These are phyloP conservation scores for Campylomormyrus numenius DNA, from an alignment of 2,113 vertebrate genomes.

Conservation along the genomic window DNA sequence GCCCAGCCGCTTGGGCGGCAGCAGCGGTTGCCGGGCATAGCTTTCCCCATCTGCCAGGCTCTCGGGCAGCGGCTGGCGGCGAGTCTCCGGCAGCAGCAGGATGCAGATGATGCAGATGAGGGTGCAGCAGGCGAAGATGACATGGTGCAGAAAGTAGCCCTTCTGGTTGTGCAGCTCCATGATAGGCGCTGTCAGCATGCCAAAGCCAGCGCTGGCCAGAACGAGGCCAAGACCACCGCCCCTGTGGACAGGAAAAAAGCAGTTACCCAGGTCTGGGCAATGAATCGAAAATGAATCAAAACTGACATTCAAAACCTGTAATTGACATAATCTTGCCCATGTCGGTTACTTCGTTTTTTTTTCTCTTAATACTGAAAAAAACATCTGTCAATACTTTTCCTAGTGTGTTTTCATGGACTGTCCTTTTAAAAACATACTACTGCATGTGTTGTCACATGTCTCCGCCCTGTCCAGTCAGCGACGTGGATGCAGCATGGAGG, in stretches of 20 bases:
- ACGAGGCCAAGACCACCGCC: constrained; percentile 87
- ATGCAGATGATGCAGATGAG: constrained; percentile 98
- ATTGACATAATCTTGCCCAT: too few species aligned
- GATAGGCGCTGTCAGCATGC: constrained; percentile 89
- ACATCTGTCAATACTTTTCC: too few species aligned
- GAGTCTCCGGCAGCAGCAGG: constrained; percentile 86
- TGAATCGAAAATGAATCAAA: too few species aligned
- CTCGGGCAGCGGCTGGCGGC: constrained; percentile 83
- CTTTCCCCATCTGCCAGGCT: constrained; percentile 82
- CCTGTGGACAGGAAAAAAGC: constrained; percentile 49
- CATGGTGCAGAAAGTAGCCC: constrained; percentile 94
- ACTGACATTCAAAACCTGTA: too few species aligned
- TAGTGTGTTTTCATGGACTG: too few species aligned
- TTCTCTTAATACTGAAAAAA: too few species aligned
- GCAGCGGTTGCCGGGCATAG: constrained; percentile 81
- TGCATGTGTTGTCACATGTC: too few species aligned
- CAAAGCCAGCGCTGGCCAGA: constrained; percentile 89
- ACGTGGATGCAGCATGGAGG: too few species aligned
- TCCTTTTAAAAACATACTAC: too few species aligned
- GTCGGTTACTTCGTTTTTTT: too few species aligned
- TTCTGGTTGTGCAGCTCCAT: constrained; percentile 99
- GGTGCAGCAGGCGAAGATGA: constrained; percentile 96
- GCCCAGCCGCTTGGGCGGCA: constrained; percentile 68
- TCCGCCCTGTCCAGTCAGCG: too few species aligned
- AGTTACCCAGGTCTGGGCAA: neutral